Evolutionary conservation across 2,113 vertebrate genomes (phyloP).

Genomic region (Jacana jacana): DNA sequence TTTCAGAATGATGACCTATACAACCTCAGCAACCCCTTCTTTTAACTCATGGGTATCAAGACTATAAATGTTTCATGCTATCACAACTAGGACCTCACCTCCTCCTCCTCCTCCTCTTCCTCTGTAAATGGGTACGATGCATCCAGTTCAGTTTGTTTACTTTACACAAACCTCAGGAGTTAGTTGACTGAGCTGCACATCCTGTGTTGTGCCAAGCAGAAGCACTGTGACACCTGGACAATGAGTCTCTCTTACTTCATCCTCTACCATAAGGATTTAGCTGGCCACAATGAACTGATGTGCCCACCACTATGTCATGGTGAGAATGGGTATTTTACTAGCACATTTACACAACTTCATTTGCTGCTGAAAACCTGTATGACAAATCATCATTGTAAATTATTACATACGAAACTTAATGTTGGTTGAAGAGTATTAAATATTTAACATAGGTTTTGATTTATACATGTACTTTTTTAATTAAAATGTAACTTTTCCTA

Average conservation of each 20-base stretch:
- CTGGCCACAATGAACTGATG: slow-evolving; percentile 72
- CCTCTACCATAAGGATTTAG: slow-evolving; percentile 72
- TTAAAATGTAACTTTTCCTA: slow-evolving; percentile 82
- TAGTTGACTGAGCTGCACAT: slow-evolving; percentile 82
- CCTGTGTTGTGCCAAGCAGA: slow-evolving; percentile 81
- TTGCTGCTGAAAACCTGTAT: slow-evolving; percentile 84
- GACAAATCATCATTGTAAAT: slow-evolving; percentile 86
- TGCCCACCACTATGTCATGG: slow-evolving; percentile 62
- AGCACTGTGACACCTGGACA: slow-evolving; percentile 83
- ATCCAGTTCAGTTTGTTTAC: slow-evolving; percentile 85
- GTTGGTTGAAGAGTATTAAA: slow-evolving; percentile 85
- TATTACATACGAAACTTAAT: slow-evolving; percentile 82
- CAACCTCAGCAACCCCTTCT: slow-evolving; percentile 78
- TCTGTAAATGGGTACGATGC: slow-evolving; percentile 82
- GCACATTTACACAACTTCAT: slow-evolving; percentile 78
- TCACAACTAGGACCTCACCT: slow-evolving; percentile 84
- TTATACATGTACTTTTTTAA: slow-evolving; percentile 86
- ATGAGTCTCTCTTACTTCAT: slow-evolving; percentile 73
- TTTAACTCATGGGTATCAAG: slow-evolving; percentile 82
- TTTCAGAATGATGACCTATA: slow-evolving; percentile 83
- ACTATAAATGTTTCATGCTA: slow-evolving; percentile 76
- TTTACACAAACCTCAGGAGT: slow-evolving; percentile 86
- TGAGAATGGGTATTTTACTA: slow-evolving; percentile 73
- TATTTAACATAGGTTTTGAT: slow-evolving; percentile 91
- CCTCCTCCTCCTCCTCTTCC: slow-evolving; percentile 59